Conservation (phyloP, 2,888 invertebrate genomes). For the Drosophila kuntzei region DNA sequence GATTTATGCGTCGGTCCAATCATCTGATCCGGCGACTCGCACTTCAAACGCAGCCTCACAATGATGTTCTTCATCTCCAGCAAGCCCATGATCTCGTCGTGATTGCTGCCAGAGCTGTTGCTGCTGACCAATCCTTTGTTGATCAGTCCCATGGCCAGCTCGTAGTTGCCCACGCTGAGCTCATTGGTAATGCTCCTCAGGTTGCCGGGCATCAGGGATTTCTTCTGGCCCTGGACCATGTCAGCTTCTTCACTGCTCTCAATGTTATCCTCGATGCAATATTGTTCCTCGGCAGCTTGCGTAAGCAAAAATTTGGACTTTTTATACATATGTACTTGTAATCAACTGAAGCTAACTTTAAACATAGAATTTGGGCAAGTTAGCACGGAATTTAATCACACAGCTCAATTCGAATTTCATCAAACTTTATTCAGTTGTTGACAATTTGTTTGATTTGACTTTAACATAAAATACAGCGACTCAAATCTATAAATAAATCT, state of each 20-base stretch:
- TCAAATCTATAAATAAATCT: too few relatives aligned
- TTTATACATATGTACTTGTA: conserved; percentile 42
- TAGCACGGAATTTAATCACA: conserved; percentile 3
- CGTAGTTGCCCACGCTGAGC: conserved; percentile 57
- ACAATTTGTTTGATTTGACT: conserved; percentile 2
- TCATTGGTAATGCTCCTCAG: conserved; percentile 48
- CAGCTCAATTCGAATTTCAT: background rate
- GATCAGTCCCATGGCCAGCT: conserved; percentile 50
- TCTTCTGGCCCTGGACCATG: background rate
- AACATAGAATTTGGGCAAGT: conserved; percentile 27
- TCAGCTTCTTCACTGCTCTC: background rate
- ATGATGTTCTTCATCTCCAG: conserved; percentile 67
- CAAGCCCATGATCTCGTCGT: conserved; percentile 37
- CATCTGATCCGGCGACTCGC: conserved; percentile 28
- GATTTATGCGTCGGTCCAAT: conserved; percentile 61
- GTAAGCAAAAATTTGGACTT: conserved; percentile 69
- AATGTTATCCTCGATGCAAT: conserved; percentile 16
- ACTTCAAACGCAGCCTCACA: conserved; percentile 50
- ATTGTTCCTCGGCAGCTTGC: conserved; percentile 61
- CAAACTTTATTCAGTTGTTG: background rate
- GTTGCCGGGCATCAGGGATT: background rate
- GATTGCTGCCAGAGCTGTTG: background rate
- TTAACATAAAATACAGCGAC: background rate
- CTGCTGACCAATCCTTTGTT: conserved; percentile 34
- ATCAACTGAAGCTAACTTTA: conserved; percentile 11